These are phyloP conservation scores for Marmota monax DNA, from an alignment of 2,113 vertebrate genomes.

Conservation along the genomic window DNA sequence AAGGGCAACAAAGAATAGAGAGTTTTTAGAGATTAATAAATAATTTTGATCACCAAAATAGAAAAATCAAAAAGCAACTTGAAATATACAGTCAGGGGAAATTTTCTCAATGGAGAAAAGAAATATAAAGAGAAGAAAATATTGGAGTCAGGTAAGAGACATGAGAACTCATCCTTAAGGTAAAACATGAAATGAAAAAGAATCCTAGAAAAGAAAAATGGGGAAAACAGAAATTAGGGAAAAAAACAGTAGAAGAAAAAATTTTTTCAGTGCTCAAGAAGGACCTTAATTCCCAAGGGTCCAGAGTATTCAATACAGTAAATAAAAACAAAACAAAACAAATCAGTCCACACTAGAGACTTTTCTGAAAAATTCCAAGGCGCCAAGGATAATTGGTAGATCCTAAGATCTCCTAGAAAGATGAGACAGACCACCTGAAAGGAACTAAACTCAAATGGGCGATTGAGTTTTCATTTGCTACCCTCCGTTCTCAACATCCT, in stretches of 20 bases:
- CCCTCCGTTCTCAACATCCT: neutral
- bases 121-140: slow-evolving; percentile 17
- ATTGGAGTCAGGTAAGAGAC: neutral
- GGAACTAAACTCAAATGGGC: neutral
- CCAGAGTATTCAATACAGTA: neutral
- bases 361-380: neutral
- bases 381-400: neutral
- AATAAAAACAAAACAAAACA: neutral
- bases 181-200: neutral
- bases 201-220: neutral
- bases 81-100: neutral
- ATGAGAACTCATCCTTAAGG: neutral
- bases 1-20: neutral
- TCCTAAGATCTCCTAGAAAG: neutral
- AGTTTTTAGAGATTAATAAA: slow-evolving; percentile 23
- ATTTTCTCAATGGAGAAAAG: slow-evolving; percentile 12
- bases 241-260: neutral
- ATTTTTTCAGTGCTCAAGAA: slow-evolving; percentile 23
- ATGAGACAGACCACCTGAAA: neutral
- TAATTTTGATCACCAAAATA: neutral
- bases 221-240: slow-evolving; percentile 36
- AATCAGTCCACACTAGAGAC: neutral
- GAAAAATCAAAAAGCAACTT: slow-evolving; percentile 40
- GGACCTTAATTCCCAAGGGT: neutral
- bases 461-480: neutral